A percentile compares a stretch with the other conserved stretches of the same genome.
These are phyloP conservation scores for Thunnus albacares DNA, from an alignment of 2,797 vertebrate species.

Conservation along the genomic window DNA sequence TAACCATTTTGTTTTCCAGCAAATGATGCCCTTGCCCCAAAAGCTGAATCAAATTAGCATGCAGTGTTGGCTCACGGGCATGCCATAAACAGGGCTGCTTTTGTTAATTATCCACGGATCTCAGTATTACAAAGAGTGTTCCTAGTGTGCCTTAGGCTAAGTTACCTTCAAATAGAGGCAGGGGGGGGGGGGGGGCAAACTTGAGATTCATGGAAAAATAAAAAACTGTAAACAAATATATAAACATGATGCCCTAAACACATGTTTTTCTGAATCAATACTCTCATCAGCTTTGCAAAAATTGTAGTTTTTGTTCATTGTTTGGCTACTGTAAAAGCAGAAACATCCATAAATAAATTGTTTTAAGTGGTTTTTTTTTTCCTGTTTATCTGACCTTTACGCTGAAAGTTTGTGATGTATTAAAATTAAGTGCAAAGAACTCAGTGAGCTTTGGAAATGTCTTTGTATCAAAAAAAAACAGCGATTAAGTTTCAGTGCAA, in stretches of 20 bases:
- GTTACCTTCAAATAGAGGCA: slow-evolving; percentile 67
- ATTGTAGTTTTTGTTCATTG: not conserved
- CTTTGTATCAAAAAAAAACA: slow-evolving; percentile 1
- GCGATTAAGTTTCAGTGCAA: slow-evolving; percentile 30
- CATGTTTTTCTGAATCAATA: not conserved
- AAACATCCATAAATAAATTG: not conserved
- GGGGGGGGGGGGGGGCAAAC: slow-evolving; percentile 38
- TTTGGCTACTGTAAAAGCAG: not conserved
- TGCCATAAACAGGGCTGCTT: slow-evolving; percentile 82
- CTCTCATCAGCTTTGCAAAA: slow-evolving; percentile 1
- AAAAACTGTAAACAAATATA: slow-evolving; percentile 33
- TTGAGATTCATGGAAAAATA: slow-evolving; percentile 36
- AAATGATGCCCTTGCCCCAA: slow-evolving; percentile 58
- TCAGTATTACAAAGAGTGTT: slow-evolving; percentile 82
- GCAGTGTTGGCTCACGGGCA: slow-evolving; percentile 76
- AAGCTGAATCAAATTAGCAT: slow-evolving; percentile 81
- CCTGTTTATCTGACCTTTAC: not conserved
- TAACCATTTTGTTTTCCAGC: slow-evolving; percentile 71
- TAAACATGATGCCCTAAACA: slow-evolving; percentile 15
- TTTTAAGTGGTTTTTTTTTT: not conserved
- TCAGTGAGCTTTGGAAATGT: slow-evolving; percentile 1
- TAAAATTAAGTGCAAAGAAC: slow-evolving; percentile 7
- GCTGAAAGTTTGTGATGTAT: slow-evolving; percentile 5
- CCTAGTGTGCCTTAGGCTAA: slow-evolving; percentile 74
- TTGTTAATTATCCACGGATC: slow-evolving; percentile 88